These are phyloP conservation scores for Eupithecia subfuscata DNA, from an alignment of 2,888 invertebrate genomes.

Conservation along the genomic window DNA sequence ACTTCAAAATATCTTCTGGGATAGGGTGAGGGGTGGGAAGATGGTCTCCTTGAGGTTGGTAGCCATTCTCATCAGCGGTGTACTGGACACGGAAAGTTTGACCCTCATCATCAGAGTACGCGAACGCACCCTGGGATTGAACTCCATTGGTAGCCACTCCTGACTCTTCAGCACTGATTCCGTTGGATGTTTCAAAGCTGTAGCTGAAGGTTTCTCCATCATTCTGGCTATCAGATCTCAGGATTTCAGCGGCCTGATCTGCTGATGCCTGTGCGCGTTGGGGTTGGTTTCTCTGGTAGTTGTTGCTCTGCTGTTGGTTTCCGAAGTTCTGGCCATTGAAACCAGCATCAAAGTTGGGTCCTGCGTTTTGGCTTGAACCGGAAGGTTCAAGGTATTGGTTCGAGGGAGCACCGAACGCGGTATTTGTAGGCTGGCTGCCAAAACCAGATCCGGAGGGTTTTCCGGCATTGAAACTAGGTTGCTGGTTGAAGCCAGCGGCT, in stretches of 20 bases:
- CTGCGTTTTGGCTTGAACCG: conserved; percentile 27
- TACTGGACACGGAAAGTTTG: conserved; percentile 71
- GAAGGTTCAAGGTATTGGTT: conserved; percentile 44
- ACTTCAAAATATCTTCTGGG: conserved; percentile 75
- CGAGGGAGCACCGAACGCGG: conserved; percentile 38
- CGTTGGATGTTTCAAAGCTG: conserved; percentile 77
- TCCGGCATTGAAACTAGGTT: conserved; percentile 29
- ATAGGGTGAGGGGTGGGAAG: conserved; percentile 77
- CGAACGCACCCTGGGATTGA: conserved; percentile 72
- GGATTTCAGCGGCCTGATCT: conserved; percentile 70
- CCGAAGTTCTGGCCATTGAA: conserved; percentile 38
- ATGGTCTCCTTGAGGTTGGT: conserved; percentile 73
- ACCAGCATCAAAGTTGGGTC: conserved; percentile 35
- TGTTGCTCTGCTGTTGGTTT: conserved; percentile 42
- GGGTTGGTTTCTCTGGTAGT: conserved; percentile 55
- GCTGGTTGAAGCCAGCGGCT: conserved; percentile 42
- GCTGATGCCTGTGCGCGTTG: conserved; percentile 70
- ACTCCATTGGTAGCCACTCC: conserved; percentile 77
- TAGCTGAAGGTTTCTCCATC: conserved; percentile 74
- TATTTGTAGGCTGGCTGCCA: conserved; percentile 25
- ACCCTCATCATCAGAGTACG: conserved; percentile 78
- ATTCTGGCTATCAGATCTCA: conserved; percentile 72
- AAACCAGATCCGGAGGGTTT: conserved; percentile 33
- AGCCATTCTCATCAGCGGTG: conserved; percentile 79
- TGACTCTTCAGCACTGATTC: conserved; percentile 76